Base-by-base conservation (phyloP, 2,888 invertebrate species). In the Tachina lurida region DNA sequence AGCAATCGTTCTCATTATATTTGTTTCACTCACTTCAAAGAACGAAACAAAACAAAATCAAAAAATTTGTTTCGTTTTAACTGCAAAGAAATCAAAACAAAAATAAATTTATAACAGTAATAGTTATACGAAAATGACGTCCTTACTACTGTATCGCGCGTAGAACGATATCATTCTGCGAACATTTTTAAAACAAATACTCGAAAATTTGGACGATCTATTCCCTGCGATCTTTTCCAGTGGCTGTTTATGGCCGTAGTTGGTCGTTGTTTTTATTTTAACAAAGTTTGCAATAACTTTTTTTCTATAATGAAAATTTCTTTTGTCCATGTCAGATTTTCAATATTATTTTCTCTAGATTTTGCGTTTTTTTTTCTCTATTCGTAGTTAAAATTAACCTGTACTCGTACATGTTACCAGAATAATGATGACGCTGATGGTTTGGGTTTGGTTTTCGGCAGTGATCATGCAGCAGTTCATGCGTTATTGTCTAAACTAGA, bases 401-500 rank as follows among this genome's bases (percentile, higher is more conserved):
- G 86, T 73, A 76, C n/a, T 70, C 63, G 74, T 65, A 47, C 63
- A 71, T 70, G 79, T 75, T 71, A 31, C 73, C 12, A 73, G 41
- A 60, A 78, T 83, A 67, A 77, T 70, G 73, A 67, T 74, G 80
- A 67, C 60, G 80, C 49, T 49, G 74, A 75, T 68, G 81, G 68
- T 67, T 65, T 70, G 60, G 76, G 71, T 76, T 77, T 76, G 63
- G 68, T 71, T 82, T 77, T 80, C 54, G 67, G 75, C 75, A 75
- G 52, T 73, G 86, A 79, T 83, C 76, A 86, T 71, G 79, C 71
- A 60, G 71, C 63, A 65, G 67, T 73, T 62, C 86, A 86, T 74
- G 86, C 86, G 83, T 86, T 86, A 83, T 79, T 77, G 77, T 74
- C 73, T 78, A 67, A 84, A 78, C 67, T 67, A 54, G 77, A 84